Percentiles rank a stretch among this genome's conserved stretches.
Conservation (phyloP, 2,113 vertebrate species). For the Gasterosteus nipponicus region DNA sequence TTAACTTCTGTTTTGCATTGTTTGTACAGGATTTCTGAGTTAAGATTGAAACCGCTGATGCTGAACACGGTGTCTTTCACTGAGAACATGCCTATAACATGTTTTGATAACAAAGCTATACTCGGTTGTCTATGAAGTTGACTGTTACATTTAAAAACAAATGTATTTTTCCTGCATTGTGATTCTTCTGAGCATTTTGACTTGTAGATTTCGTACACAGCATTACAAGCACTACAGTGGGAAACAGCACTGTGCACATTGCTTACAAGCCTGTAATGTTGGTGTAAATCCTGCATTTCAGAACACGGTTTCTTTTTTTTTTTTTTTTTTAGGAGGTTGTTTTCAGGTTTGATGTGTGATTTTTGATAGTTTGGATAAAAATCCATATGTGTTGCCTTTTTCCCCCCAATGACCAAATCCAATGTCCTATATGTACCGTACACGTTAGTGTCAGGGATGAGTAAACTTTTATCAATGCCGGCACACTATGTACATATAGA, state of each 20-base stretch:
- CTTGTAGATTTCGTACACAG: conserved; percentile 69
- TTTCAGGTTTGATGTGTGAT: conserved; percentile 69
- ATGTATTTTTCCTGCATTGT: conserved; percentile 62
- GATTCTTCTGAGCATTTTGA: conserved; percentile 65
- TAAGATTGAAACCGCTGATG: conserved; percentile 60
- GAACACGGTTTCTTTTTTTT: conserved; percentile 57
- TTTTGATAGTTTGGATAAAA: conserved; percentile 69
- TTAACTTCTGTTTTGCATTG: conserved; percentile 66
- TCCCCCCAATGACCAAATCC: conserved; percentile 74
- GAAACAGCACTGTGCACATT: conserved; percentile 66
- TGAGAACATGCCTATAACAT: conserved; percentile 72
- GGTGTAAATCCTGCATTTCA: conserved; percentile 73
- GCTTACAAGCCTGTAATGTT: conserved; percentile 70
- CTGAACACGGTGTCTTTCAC: conserved; percentile 63
- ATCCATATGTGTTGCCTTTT: conserved; percentile 75
- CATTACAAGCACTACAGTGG: conserved; percentile 73
- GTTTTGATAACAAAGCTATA: conserved; percentile 77
- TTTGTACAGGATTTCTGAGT: conserved; percentile 73
- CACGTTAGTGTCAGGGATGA: conserved; percentile 77
- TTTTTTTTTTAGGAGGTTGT: conserved; percentile 59
- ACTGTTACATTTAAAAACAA: conserved; percentile 77
- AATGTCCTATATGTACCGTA: conserved; percentile 78
- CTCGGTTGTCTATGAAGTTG: conserved; percentile 79
- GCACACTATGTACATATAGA: conserved; percentile 74
- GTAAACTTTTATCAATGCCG: conserved; percentile 72